Evolutionary conservation across 2,113 vertebrate genomes (phyloP).

Genomic region (Sturnus vulgaris): DNA sequence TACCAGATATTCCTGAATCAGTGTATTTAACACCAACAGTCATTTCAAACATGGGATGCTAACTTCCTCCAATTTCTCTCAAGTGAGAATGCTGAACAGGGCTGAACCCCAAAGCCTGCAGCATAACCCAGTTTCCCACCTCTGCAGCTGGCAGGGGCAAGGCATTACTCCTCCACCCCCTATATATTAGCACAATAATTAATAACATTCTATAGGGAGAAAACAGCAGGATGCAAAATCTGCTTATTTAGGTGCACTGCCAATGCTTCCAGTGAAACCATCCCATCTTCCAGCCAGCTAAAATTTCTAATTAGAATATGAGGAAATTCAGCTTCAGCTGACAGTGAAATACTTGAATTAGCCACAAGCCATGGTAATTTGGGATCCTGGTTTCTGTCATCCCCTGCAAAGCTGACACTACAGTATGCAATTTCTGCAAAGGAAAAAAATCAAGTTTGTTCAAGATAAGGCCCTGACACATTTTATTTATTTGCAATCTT

Average conservation of each 20-base stretch:
- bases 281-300: background rate
- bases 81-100: rapidly evolving
- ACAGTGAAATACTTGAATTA: background rate
- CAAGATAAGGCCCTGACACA: background rate
- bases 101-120: background rate
- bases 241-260: background rate
- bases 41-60: background rate
- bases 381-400: conserved; percentile 22
- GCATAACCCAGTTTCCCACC: background rate
- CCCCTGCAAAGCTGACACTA: background rate
- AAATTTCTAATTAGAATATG: background rate
- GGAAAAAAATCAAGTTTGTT: background rate
- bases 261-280: background rate
- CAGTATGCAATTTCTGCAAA: background rate
- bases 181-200: background rate
- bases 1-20: background rate
- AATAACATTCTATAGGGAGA: background rate
- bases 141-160: background rate
- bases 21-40: background rate
- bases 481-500: background rate
- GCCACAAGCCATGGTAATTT: background rate
- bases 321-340: conserved; percentile 9
- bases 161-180: background rate
- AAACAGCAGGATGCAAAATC: background rate
- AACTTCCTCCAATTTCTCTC: background rate